Percentiles rank a stretch among this genome's conserved stretches.
phyloP scores from a whole-genome alignment of 2,113 vertebrate genomes.

The Dinomys branickii region DNA sequence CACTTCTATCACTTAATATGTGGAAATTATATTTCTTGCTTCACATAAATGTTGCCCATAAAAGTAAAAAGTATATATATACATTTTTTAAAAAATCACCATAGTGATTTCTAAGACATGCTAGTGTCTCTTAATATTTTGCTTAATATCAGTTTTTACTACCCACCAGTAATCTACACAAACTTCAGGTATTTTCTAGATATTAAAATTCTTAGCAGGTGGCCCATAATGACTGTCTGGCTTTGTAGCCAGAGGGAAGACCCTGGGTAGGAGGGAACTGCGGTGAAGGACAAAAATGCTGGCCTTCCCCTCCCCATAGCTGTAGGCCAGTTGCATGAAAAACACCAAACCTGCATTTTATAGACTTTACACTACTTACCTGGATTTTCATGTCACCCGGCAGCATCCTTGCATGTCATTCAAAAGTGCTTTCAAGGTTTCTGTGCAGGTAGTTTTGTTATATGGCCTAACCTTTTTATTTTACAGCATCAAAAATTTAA shows the following conservation, averaged over 20 bases:
- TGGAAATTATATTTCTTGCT: not conserved
- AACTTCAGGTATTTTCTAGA: not conserved
- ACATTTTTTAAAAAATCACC: not conserved
- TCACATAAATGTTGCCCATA: not conserved
- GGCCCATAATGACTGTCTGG: not conserved
- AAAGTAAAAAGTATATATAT: not conserved
- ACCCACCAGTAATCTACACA: not conserved
- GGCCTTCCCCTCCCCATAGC: not conserved
- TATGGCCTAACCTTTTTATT: not conserved
- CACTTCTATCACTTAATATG: not conserved
- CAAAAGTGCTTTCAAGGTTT: slow-evolving; percentile 28
- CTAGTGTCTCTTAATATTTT: not conserved
- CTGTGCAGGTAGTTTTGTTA: not conserved
- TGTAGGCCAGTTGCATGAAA: not conserved
- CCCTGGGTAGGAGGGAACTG: not conserved
- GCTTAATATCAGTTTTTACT: not conserved
- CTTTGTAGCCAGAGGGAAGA: not conserved
- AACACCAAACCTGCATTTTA: not conserved
- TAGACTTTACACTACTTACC: not conserved
- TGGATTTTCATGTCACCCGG: not conserved
- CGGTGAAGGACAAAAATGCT: not conserved
- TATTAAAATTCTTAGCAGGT: slow-evolving; percentile 3
- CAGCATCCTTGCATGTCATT: not conserved
- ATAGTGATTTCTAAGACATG: not conserved
- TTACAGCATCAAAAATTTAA: not conserved